Evolutionary conservation across 2,888 invertebrate genomes (phyloP), one percentile per base, ranked within the genome.

Genomic region (Lampropteryx suffumata): DNA sequence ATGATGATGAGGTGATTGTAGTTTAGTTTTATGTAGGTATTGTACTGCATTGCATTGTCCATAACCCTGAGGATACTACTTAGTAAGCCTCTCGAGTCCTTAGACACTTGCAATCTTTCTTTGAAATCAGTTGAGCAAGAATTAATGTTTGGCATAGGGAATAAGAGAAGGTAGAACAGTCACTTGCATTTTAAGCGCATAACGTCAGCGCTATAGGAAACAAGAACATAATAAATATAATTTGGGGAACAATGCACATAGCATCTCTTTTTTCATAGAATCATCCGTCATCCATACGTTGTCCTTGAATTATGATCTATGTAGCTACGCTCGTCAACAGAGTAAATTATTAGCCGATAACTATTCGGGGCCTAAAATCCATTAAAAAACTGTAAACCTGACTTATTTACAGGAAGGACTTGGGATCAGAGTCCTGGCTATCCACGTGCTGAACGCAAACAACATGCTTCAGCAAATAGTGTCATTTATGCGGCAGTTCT

Each of bases 391-490:
- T 24, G 6, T 24, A 24, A 24, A 17, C 2, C 2, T 17, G 2
- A 3, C 17, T 17, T 4, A 40, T n/a, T 83, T 85, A 27, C 69
- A 92, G 92, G 90, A 90, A 64, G 90, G 91, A 0, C 74, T 82
- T 8, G 84, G 89, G 0, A 65, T 80, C 3, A 76, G 82, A 43
- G 64, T 91, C 0, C 73, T 76, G 17, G 78, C 76, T 0, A 79
- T 91, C 7, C 91, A 92, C 54, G 60, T 90, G 0, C 43, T 92
- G 0, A 90, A 91, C 47, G 73, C 83, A 0, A 84, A 84, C 0
- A 60, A 69, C 1, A 65, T 81, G 0, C 64, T 79, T 0, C 74
- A 80, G 21, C 77, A 82, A 17, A 57, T 82, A 0, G 55, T 87
- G 0, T 74, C 62, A 6, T 65, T 90, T 5, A 69, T 83, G 35